A percentile compares a stretch with the other conserved stretches of the same genome.
phyloP scores from a whole-genome alignment of 2,888 invertebrate species.

The Drosophila yooni region DNA sequence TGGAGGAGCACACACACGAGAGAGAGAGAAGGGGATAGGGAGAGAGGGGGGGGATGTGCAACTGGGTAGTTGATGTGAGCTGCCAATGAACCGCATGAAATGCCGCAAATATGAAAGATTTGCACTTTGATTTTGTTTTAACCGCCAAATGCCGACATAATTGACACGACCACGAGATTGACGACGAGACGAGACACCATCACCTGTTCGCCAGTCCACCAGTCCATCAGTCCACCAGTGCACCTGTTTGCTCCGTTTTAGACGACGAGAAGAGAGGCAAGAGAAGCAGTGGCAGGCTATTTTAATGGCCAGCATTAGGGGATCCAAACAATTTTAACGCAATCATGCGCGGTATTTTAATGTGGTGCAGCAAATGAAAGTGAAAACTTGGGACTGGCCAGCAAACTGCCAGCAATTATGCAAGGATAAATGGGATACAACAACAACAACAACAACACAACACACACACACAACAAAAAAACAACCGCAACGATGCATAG shows the following conservation, averaged over 20 bases:
- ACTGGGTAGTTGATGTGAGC: constrained; percentile 23
- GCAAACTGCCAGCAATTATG: constrained; percentile 52
- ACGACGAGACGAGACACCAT: constrained; percentile 27
- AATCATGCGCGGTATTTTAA: constrained; percentile 81
- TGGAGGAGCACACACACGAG: background rate
- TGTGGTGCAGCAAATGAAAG: constrained; percentile 78
- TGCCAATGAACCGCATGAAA: constrained; percentile 68
- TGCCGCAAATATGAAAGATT: constrained; percentile 75
- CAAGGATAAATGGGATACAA: constrained; percentile 53
- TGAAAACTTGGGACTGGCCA: constrained; percentile 64
- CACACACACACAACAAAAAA: background rate
- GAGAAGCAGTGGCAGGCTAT: constrained; percentile 25
- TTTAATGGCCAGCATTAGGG: constrained; percentile 79
- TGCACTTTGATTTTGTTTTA: constrained; percentile 76
- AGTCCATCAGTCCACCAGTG: constrained; percentile 6
- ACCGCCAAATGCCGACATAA: constrained; percentile 73
- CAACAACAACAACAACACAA: background rate
- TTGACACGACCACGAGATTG: constrained; percentile 63
- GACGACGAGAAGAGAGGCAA: background rate
- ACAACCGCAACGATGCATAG: background rate
- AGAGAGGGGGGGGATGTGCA: background rate
- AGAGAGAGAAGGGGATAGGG: background rate
- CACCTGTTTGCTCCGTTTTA: constrained; percentile 13
- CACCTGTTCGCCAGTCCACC: constrained; percentile 30
- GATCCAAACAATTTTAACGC: constrained; percentile 81